Conservation (phyloP, 2,888 invertebrate genomes). For the Melieria crassipennis region DNA sequence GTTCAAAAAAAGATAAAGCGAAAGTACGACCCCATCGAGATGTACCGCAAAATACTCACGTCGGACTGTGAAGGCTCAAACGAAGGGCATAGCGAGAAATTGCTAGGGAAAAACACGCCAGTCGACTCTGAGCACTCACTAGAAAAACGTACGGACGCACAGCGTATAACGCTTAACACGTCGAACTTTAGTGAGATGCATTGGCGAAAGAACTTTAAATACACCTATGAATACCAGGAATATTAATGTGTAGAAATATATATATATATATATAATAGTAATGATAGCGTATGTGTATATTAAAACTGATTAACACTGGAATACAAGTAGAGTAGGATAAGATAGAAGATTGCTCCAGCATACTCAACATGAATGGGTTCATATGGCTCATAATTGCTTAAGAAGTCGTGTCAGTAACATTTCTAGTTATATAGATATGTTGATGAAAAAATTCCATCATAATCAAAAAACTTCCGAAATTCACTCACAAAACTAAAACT, state of each 20-base stretch:
- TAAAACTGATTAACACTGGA: too few species aligned
- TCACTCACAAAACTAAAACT: too few species aligned
- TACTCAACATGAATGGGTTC: too few species aligned
- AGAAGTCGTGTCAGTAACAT: too few species aligned
- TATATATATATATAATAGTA: too few species aligned
- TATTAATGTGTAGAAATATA: constrained; percentile 15
- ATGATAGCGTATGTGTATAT: not conserved
- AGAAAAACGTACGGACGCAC: constrained; percentile 21
- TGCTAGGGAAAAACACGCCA: constrained; percentile 10
- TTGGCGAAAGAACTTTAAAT: constrained; percentile 67
- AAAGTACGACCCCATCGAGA: constrained; percentile 54
- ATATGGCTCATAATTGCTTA: too few species aligned
- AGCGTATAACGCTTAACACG: constrained; percentile 24
- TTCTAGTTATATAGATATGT: too few species aligned
- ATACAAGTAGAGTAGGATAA: too few species aligned
- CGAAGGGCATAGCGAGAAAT: constrained; percentile 36
- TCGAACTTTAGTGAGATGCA: constrained; percentile 65
- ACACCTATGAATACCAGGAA: constrained; percentile 43
- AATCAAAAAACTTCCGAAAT: too few species aligned
- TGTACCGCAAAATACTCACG: constrained; percentile 55
- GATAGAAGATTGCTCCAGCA: too few species aligned
- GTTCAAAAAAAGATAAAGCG: constrained; percentile 40
- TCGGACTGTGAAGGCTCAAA: constrained; percentile 47
- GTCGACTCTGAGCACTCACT: constrained; percentile 9
- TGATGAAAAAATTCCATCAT: too few species aligned